These are phyloP conservation scores for Xylota sylvarum DNA, from an alignment of 2,888 invertebrate species.

Conservation along the genomic window DNA sequence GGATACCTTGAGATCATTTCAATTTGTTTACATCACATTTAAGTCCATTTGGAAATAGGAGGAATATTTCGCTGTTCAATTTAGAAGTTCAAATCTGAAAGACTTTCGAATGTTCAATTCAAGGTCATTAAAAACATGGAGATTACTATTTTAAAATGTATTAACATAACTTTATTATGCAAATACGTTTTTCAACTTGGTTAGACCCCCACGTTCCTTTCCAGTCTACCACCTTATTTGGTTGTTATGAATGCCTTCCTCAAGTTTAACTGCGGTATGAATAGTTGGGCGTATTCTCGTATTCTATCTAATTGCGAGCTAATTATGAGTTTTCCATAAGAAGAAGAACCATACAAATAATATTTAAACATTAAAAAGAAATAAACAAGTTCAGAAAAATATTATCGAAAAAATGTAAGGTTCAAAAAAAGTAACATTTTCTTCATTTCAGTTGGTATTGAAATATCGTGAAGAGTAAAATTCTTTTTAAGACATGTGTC, in stretches of 20 bases:
- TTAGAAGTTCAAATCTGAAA: neutral
- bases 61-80: neutral
- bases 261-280: neutral
- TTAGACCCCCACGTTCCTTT: neutral
- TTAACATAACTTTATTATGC: neutral
- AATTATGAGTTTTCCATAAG: too few species aligned
- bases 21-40: neutral
- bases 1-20: slow-evolving; percentile 6
- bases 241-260: neutral
- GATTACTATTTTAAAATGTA: neutral
- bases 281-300: too few species aligned
- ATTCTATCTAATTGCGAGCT: too few species aligned
- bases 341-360: too few species aligned
- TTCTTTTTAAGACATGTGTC: too few species aligned
- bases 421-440: too few species aligned
- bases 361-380: too few species aligned
- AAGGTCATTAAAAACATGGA: slow-evolving; percentile 2
- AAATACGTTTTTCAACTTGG: neutral
- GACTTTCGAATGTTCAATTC: neutral
- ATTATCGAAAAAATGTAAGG: too few species aligned
- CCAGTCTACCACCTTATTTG: neutral
- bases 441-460: too few species aligned
- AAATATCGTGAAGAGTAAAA: too few species aligned
- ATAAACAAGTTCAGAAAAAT: too few species aligned
- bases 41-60: neutral